Base-by-base conservation (phyloP, 2,797 vertebrate species). In the Cryptoblepharus egeriae region DNA sequence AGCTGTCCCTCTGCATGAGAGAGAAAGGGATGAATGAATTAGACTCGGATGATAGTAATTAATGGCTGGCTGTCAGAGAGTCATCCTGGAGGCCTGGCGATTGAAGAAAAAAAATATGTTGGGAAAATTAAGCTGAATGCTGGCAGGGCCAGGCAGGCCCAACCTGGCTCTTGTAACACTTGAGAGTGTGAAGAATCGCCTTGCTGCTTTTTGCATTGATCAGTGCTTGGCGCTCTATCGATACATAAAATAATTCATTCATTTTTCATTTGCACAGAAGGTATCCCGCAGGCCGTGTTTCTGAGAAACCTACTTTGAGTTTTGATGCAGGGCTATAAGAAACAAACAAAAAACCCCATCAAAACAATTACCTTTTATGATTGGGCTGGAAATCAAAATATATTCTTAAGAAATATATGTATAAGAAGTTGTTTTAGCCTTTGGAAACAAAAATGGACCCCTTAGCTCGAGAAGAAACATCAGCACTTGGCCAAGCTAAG, bases 1-100 rank as follows among this genome's bases (percentile, higher is more conserved):
- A 90, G 92, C 95, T 95, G 95, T 95, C 95, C 95, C 94, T 95
- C 93, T 92, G 93, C 95, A 95, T 95, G 95, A 96, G 95, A 93
- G 92, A 91, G 93, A 95, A 95, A 95, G 93, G 94, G 93, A 95
- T 95, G 95, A 96, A 95, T 96, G 95, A 96, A 96, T 96, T 95
- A 95, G 93, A 94, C 88, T 89, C 90, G 87, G 95, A 95, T 95
- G 94, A 96, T 95, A 94, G 95, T 95, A 96, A 97, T 96, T 96
- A 96, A 96, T 96, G 95, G 94, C 94, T 95, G 92, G 93, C 95
- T 95, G 96, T 96, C 95, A 94, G 92, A 90, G 95, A 95, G 93
- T 94, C 95, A 93, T 95, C 95, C 89, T 89, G 88, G 92, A 93
- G n/a, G 90, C 93, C 93, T 82, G 1, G 92, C 85, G 5, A 83